These are phyloP conservation scores for Gymnocephalus cernua DNA, from an alignment of 2,113 vertebrate species.

Conservation along the genomic window DNA sequence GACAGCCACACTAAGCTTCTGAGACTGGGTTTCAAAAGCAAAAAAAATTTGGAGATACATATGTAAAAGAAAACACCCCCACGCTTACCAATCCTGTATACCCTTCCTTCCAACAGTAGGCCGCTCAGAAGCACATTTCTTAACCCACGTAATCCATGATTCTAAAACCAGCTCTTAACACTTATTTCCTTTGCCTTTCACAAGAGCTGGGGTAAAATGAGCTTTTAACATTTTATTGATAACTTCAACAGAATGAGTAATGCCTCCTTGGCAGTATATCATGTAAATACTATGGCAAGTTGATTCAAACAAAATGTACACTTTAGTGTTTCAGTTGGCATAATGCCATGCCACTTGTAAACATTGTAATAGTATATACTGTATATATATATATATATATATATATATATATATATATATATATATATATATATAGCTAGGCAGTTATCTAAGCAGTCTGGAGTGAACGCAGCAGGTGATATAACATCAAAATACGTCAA, in stretches of 20 bases:
- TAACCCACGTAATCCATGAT: constrained; percentile 46
- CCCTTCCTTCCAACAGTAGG: constrained; percentile 31
- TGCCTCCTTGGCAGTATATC: no score
- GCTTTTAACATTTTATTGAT: constrained; percentile 6
- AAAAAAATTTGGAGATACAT: constrained; percentile 29
- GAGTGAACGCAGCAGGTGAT: no score
- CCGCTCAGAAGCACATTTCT: constrained; percentile 23
- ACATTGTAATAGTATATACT: no score
- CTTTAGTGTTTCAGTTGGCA: not conserved
- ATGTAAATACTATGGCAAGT: not conserved
- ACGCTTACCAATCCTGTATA: constrained; percentile 15
- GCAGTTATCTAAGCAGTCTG: no score
- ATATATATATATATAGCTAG: no score
- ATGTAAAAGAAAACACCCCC: constrained; percentile 25
- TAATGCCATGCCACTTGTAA: not conserved
- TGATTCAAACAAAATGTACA: not conserved
- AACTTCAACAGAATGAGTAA: not conserved
- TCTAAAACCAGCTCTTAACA: constrained; percentile 13
- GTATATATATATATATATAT: no score
- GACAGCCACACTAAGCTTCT: constrained; percentile 51
- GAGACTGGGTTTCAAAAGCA: constrained; percentile 48
- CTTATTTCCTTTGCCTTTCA: constrained; percentile 14
- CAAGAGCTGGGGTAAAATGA: not conserved
- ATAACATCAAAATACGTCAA: no score
- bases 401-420: no score